Percentiles rank a stretch among this genome's conserved stretches.
Conservation (phyloP, 2,113 vertebrate genomes). For the Rattus norvegicus region DNA sequence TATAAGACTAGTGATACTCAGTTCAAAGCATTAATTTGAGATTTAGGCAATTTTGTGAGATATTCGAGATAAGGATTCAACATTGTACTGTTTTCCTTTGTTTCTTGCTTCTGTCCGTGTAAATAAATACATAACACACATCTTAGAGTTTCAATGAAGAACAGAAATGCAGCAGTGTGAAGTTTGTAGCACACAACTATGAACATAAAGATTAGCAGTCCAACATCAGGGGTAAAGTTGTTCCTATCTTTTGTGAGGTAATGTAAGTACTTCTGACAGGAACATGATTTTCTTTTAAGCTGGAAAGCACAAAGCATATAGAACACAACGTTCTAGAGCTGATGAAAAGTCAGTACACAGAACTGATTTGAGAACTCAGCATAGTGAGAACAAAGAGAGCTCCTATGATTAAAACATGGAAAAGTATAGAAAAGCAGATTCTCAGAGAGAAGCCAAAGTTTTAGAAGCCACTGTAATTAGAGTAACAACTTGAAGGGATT, state of each 20-base stretch:
- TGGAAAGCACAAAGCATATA: not conserved
- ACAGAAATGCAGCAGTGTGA: not conserved
- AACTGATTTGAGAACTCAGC: not conserved
- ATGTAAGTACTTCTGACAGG: not conserved
- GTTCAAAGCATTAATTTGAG: not conserved
- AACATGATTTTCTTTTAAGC: not conserved
- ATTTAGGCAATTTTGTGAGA: not conserved
- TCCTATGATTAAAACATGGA: not conserved
- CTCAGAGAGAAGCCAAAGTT: not conserved
- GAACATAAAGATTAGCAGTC: not conserved
- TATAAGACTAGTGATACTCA: too few relatives aligned
- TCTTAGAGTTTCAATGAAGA: not conserved
- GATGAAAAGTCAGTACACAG: not conserved
- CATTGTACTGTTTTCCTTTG: not conserved
- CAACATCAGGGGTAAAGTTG: not conserved
- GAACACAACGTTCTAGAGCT: not conserved
- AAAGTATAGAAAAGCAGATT: not conserved
- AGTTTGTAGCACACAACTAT: not conserved
- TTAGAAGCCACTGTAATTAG: not conserved
- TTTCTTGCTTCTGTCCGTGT: not conserved
- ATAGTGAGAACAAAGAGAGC: not conserved
- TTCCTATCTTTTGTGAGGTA: not conserved
- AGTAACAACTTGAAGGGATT: not conserved
- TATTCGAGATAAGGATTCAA: not conserved
- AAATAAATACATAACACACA: not conserved